Evolutionary conservation across 2,113 vertebrate species (phyloP).

Genomic region (rat (Rattus norvegicus)): GRCr8 NC_086019.1:141770501-141771000

Average conservation of each 20-base stretch:
- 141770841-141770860: not conserved
- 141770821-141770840: not conserved
- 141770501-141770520: not conserved
- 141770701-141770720: not conserved
- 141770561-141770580: not conserved
- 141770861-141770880: not conserved
- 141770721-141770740: not conserved
- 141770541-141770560: not conserved
- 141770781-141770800: not conserved
- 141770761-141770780: not conserved
- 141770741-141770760: not conserved
- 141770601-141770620: not conserved
- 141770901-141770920: not conserved
- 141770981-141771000: not conserved
- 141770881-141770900: not conserved
- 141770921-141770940: not conserved
- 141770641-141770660: not conserved
- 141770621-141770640: not conserved
- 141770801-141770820: not conserved
- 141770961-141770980: not conserved
- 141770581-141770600: not conserved
- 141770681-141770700: conserved; percentile 26
- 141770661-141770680: not conserved
- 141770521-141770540: not conserved
- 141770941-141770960: not conserved